Percentiles rank a stretch among this genome's conserved stretches.
These are phyloP conservation scores for Pogonognathellus flavescens DNA, from an alignment of 1,140 invertebrate genomes.

Conservation along the genomic window DNA sequence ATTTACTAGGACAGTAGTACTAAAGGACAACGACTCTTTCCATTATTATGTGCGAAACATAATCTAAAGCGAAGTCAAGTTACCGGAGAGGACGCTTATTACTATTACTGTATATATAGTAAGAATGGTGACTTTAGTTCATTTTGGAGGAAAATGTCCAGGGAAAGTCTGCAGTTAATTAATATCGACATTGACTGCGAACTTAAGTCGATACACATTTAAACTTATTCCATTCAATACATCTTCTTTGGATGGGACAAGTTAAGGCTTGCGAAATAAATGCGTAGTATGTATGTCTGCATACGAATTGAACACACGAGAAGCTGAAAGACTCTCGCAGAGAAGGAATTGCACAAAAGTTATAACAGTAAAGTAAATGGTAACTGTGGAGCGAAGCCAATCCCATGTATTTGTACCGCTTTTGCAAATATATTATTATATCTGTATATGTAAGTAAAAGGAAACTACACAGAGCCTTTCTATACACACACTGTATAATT, in stretches of 20 bases:
- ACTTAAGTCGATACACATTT: conserved; percentile 32
- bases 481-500: too few species aligned
- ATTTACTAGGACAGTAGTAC: neutral
- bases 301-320: neutral
- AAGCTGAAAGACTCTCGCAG: neutral
- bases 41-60: too few species aligned
- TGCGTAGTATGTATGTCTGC: neutral
- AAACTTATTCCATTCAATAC: conserved; percentile 22
- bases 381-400: too few species aligned
- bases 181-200: conserved; percentile 37
- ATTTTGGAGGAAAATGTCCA: neutral
- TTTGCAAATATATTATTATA: neutral
- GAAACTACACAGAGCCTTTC: too few species aligned
- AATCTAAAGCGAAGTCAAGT: neutral
- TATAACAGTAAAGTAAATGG: too few species aligned
- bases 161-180: conserved; percentile 13
- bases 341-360: neutral
- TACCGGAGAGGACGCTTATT: neutral
- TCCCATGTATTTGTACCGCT: neutral
- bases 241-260: conserved; percentile 33
- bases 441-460: too few species aligned
- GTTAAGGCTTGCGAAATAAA: conserved; percentile 18
- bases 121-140: conserved; percentile 2
- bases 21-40: too few species aligned
- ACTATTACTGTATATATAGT: too few species aligned